Evolutionary conservation across 2,113 vertebrate genomes (phyloP).

Genomic region (Poeciliopsis occidentalis): DNA sequence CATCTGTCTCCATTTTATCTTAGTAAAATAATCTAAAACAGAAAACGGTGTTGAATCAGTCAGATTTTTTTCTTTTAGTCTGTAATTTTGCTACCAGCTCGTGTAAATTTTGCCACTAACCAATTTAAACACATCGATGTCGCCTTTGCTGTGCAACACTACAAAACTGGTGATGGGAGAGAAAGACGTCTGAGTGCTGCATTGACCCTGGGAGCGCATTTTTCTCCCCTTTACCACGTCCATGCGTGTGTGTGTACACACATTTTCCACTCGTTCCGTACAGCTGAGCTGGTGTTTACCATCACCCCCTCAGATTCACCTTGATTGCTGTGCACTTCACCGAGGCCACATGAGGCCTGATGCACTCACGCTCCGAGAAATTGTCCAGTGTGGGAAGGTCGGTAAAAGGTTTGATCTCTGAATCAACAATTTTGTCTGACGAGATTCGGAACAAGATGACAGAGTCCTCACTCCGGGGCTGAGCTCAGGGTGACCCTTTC

Average conservation of each 20-base stretch:
- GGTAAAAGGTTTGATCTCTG: constrained; percentile 57
- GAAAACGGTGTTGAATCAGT: background rate
- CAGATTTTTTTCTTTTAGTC: background rate
- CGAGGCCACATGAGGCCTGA: constrained; percentile 43
- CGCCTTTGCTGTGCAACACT: background rate
- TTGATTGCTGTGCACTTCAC: constrained; percentile 55
- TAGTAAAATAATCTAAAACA: background rate
- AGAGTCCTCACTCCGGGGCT: constrained; percentile 20
- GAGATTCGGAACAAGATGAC: constrained; percentile 23
- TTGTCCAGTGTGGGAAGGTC: constrained; percentile 56
- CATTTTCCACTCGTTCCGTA: constrained; percentile 12
- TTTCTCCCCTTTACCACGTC: constrained; percentile 13
- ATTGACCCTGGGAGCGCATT: background rate
- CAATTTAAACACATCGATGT: too few species aligned
- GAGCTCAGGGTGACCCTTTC: constrained; percentile 11
- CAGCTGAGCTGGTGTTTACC: constrained; percentile 44
- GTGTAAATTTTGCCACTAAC: background rate
- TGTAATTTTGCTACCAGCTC: background rate
- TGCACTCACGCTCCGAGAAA: constrained; percentile 30
- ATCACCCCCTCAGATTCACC: constrained; percentile 41
- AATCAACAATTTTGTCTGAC: constrained; percentile 42
- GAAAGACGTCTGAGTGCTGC: constrained; percentile 9
- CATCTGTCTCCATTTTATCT: background rate
- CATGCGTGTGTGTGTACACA: background rate
- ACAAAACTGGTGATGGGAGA: background rate